These are phyloP conservation scores for Lucilia sericata DNA, from an alignment of 1,140 invertebrate genomes.

Conservation along the genomic window DNA sequence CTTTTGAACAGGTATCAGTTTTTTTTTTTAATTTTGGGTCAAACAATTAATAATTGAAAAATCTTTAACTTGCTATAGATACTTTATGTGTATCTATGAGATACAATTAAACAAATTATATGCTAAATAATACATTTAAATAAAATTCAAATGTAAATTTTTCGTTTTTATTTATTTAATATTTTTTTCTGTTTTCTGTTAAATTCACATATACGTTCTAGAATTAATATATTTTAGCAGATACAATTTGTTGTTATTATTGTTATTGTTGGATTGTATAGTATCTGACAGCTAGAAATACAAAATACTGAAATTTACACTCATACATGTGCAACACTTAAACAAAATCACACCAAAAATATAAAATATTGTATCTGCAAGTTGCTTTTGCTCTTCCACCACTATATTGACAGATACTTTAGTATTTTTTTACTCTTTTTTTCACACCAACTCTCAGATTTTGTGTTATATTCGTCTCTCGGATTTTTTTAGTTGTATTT, in stretches of 20 bases:
- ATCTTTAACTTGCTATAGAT: neutral
- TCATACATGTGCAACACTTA: too few species aligned
- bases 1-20: too few species aligned
- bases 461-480: neutral
- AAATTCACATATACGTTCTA: slow-evolving; percentile 14
- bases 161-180: neutral
- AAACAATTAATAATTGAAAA: neutral
- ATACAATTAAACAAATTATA: slow-evolving; percentile 26
- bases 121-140: neutral
- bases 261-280: neutral
- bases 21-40: too few species aligned
- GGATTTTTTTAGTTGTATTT: neutral
- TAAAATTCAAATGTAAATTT: neutral
- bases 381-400: neutral
- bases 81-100: neutral
- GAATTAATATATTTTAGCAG: neutral
- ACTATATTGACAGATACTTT: neutral
- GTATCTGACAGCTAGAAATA: neutral
- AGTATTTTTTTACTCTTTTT: neutral
- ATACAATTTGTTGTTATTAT: neutral
- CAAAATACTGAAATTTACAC: neutral
- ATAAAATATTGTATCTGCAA: neutral
- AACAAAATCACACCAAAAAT: neutral
- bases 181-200: slow-evolving; percentile 3
- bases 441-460: neutral